Evolutionary conservation across 2,113 vertebrate genomes (phyloP).

Genomic region (Cyprinodon tularosa): DNA sequence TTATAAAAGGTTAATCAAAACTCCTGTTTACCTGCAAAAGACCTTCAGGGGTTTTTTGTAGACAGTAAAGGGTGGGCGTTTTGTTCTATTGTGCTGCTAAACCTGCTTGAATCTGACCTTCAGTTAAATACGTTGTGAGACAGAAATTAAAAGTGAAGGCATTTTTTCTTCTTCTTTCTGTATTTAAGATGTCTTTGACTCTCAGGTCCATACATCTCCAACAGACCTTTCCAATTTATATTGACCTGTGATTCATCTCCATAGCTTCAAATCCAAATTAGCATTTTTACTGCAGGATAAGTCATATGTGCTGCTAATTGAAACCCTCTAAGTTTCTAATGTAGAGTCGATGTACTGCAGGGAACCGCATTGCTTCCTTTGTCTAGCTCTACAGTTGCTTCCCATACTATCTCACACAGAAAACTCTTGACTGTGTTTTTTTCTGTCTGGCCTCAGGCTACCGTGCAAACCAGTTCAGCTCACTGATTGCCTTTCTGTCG

Average conservation of each 20-base stretch:
- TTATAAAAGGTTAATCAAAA: constrained; percentile 2
- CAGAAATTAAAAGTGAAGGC: background rate
- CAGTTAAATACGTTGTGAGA: background rate
- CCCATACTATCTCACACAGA: constrained; percentile 29
- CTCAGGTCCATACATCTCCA: background rate
- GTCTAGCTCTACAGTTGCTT: constrained; percentile 30
- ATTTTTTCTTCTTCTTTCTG: background rate
- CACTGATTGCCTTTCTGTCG: constrained; percentile 71
- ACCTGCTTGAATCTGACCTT: background rate
- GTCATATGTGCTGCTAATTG: background rate
- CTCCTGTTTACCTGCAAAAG: background rate
- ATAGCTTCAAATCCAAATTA: constrained; percentile 1
- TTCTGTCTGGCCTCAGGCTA: constrained; percentile 57
- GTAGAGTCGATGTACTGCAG: background rate
- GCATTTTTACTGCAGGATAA: background rate
- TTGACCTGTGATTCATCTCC: background rate
- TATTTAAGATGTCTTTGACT: background rate
- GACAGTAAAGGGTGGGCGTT: background rate
- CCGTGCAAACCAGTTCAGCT: constrained; percentile 54
- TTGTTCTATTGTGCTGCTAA: background rate
- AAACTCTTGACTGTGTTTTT: constrained; percentile 49
- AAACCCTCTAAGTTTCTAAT: background rate
- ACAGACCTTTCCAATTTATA: background rate
- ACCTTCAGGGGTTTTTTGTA: background rate
- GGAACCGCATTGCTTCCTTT: constrained; percentile 7